phyloP scores from a whole-genome alignment of 2,888 invertebrate species.

The Unio delphinus region DNA sequence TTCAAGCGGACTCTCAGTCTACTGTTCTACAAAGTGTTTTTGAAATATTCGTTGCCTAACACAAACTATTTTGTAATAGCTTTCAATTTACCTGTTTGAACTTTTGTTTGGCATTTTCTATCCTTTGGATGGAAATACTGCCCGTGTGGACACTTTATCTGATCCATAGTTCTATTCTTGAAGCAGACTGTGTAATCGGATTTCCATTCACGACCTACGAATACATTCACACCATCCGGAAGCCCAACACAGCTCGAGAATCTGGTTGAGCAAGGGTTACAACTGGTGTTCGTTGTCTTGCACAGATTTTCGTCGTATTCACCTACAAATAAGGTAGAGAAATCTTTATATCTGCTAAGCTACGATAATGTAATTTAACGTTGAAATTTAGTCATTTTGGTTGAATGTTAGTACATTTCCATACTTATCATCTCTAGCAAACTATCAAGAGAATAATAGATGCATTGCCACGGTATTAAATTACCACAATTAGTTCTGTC shows the following conservation, averaged over 20 bases:
- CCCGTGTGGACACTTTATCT: constrained; percentile 7
- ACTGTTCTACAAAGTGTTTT: no score
- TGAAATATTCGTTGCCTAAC: no score
- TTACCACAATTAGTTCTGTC: no score
- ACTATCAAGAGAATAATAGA: no score
- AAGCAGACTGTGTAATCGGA: constrained; percentile 8
- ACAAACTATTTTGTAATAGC: no score
- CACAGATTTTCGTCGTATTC: constrained; percentile 13
- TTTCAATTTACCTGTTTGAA: constrained; percentile 19
- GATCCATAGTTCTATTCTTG: constrained; percentile 4
- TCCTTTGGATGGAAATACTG: constrained; percentile 23
- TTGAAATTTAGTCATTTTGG: no score
- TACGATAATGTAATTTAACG: no score
- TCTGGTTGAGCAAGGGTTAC: constrained; percentile 25
- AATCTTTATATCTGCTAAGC: no score
- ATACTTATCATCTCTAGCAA: no score
- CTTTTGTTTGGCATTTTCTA: constrained; percentile 21
- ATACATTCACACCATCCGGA: constrained; percentile 24
- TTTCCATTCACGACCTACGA: constrained; percentile 5
- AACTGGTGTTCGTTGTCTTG: background rate
- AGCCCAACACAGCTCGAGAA: constrained; percentile 37
- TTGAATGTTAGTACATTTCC: no score
- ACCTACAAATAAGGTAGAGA: constrained; percentile 1
- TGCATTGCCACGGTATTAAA: no score
- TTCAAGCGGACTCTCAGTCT: no score